Evolutionary conservation across 2,797 vertebrate genomes (phyloP), one percentile per base, ranked within the genome.

Genomic region (Stomatorhinus walkeri): DNA sequence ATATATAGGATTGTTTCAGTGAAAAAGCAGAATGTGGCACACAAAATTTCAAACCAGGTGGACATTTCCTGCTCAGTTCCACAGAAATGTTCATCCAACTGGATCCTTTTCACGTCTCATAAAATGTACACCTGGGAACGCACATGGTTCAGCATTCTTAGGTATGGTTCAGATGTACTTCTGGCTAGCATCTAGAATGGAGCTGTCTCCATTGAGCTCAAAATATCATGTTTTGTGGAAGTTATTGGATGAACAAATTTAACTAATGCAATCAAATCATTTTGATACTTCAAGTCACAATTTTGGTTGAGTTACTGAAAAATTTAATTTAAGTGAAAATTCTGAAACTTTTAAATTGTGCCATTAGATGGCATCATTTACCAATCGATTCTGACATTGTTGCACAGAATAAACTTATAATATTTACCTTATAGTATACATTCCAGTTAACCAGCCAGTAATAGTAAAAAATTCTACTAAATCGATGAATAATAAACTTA

Each of bases 311-410:
- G 5, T 16, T 79, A 36, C 36, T 40, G 36, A 7, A 43, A 36
- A 6, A 19, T 59, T 81, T 0, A 8, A 81, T 40, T 46, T n/a
- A 48, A 83, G 40, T 83, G 43, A 43, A 83, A 32, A 48, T 48
- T 48, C 3, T 36, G 14, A 56, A 86, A 86, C 24, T 56, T 86
- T 56, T 32, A 86, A 86, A 14, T 36, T 86, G 24, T 56, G 12
- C 51, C 85, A 86, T 28, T 86, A 86, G 85, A 36, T 86, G 85
- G 85, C 46, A 14, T 9, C 49, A 86, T 86, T 86, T 54, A 86
- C 85, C 85, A 86, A 32, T 86, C 12, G 2, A 86, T 48, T 24
- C 24, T 28, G 85, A 85, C 9, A 22, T 51, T 22, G 3, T 85
- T 28, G 43, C 46, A 19, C 19, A 46, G 76, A 46, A 46, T 36